A percentile compares a stretch with the other conserved stretches of the same genome.
Evolutionary conservation across 2,888 invertebrate genomes (phyloP).

Genomic region (Mythimna lalbum): DNA sequence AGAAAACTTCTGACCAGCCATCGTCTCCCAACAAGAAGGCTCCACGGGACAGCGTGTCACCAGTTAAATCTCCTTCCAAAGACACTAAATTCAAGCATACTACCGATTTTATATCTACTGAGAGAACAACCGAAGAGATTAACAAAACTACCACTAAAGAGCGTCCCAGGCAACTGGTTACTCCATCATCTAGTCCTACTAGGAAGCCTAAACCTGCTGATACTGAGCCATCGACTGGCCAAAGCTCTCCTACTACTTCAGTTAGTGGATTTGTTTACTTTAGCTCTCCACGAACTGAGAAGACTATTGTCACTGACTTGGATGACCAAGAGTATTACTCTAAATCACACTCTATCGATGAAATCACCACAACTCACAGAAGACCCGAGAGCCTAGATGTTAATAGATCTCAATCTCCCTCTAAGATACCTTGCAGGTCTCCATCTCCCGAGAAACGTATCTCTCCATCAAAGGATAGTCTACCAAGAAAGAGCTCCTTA

Average conservation of each 20-base stretch:
- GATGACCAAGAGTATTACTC: constrained; percentile 75
- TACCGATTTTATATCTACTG: constrained; percentile 78
- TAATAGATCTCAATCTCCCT: constrained; percentile 77
- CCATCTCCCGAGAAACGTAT: constrained; percentile 81
- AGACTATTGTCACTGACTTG: constrained; percentile 79
- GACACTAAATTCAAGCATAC: constrained; percentile 75
- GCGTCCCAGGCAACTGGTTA: constrained; percentile 81
- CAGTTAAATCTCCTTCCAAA: constrained; percentile 72
- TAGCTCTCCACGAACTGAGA: constrained; percentile 77
- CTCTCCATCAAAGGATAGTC: constrained; percentile 76
- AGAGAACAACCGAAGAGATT: constrained; percentile 76
- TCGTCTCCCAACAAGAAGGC: constrained; percentile 68
- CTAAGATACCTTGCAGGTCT: constrained; percentile 85
- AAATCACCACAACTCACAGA: constrained; percentile 58
- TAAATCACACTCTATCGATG: constrained; percentile 66
- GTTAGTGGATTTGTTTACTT: constrained; percentile 90
- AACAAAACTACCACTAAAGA: constrained; percentile 75
- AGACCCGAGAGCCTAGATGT: constrained; percentile 71
- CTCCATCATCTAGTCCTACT: constrained; percentile 89
- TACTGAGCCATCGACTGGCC: constrained; percentile 82
- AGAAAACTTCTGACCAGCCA: constrained; percentile 56
- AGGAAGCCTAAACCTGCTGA: constrained; percentile 80
- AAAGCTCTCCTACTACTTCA: constrained; percentile 89
- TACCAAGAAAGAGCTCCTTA: constrained; percentile 86
- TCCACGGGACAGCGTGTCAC: constrained; percentile 73